Percentiles rank a stretch among this genome's conserved stretches.
Evolutionary conservation across 2,113 vertebrate species (phyloP).

Genomic region (Gymnobelideus leadbeateri): DNA sequence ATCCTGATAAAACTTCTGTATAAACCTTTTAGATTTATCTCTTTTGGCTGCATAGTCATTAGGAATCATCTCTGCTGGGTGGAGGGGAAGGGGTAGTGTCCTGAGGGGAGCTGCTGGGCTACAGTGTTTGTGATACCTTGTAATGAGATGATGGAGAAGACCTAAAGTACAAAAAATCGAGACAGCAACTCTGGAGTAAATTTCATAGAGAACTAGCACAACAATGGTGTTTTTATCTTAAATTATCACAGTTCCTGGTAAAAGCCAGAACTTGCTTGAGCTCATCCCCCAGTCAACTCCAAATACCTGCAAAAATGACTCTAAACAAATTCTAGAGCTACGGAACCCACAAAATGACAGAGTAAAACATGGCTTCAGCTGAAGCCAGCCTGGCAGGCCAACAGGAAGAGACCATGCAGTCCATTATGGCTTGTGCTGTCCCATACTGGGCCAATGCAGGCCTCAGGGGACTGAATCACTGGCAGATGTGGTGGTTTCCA

Average conservation of each 20-base stretch:
- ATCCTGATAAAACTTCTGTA: conserved; percentile 92
- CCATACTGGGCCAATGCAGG: too few relatives aligned
- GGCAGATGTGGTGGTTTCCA: too few relatives aligned
- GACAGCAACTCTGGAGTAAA: conserved; percentile 64
- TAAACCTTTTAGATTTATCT: conserved; percentile 91
- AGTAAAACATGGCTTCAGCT: too few relatives aligned
- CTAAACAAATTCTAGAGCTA: too few relatives aligned
- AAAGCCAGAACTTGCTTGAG: too few relatives aligned
- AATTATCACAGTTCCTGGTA: not conserved
- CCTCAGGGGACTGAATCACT: too few relatives aligned
- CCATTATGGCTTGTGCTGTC: too few relatives aligned
- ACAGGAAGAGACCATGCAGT: too few relatives aligned
- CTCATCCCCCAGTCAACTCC: too few relatives aligned
- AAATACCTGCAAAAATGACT: too few relatives aligned
- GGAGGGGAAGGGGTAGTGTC: not conserved
- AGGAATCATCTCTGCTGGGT: conserved; percentile 83
- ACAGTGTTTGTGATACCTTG: accelerated
- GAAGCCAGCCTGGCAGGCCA: too few relatives aligned
- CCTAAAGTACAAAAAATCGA: not conserved
- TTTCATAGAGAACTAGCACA: not conserved
- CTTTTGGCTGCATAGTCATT: conserved; percentile 90
- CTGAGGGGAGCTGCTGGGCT: not conserved
- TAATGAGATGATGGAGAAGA: not conserved
- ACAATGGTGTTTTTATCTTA: not conserved
- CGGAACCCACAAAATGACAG: too few relatives aligned